These are phyloP conservation scores for Stichopus chloronotus DNA, from an alignment of 35 echinoderm and acorn worm genomes.

Conservation along the genomic window DNA sequence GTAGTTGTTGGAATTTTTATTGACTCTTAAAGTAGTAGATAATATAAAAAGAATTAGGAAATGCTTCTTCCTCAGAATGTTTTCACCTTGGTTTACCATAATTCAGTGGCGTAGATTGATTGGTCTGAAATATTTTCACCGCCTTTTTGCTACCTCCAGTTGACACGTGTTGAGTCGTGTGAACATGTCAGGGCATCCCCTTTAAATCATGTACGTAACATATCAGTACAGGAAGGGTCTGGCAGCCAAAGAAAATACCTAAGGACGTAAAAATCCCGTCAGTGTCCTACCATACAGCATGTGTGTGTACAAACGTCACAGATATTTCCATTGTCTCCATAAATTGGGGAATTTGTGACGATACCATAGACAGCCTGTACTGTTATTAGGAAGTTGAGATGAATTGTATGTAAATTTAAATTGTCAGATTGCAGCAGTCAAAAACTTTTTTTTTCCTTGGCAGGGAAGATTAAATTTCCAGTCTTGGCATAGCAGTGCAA, in stretches of 20 bases:
- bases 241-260: not conserved
- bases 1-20: too few relatives aligned
- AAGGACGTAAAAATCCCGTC: not conserved
- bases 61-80: too few relatives aligned
- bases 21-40: too few relatives aligned
- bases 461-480: not conserved
- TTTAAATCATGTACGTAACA: too few relatives aligned
- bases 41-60: too few relatives aligned
- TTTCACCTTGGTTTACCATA: too few relatives aligned
- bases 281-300: not conserved
- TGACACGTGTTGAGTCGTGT: not conserved
- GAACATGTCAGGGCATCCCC: too few relatives aligned
- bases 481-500: too few relatives aligned
- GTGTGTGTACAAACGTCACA: not conserved
- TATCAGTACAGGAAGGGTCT: not conserved
- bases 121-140: not conserved
- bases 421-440: not conserved
- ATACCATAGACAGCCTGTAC: not conserved
- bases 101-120: not conserved
- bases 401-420: constrained; percentile 5
- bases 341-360: not conserved
- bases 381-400: not conserved
- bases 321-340: not conserved
- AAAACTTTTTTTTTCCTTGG: not conserved
- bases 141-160: not conserved